Conservation (phyloP, 2,797 vertebrate species). For the Furcifer pardalis region DNA sequence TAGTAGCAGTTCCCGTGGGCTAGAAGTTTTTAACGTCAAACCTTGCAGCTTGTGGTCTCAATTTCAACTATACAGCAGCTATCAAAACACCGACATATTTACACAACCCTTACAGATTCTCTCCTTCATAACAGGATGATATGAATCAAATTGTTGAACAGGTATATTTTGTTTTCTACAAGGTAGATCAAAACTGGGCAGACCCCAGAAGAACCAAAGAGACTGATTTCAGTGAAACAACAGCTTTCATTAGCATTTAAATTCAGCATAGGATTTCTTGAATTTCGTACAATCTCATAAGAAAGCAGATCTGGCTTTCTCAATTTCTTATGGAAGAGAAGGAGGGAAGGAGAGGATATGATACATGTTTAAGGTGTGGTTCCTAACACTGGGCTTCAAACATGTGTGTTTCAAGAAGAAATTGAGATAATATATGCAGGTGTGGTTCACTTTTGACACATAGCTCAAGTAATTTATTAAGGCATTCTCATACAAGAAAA, state of each 20-base stretch:
- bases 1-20: slow-evolving; percentile 1
- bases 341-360: not conserved
- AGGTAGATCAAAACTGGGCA: not conserved
- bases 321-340: not conserved
- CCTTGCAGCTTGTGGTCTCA: not conserved
- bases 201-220: not conserved
- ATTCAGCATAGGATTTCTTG: not conserved
- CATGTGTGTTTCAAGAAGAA: not conserved
- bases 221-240: not conserved
- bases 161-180: not conserved
- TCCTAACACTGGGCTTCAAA: not conserved
- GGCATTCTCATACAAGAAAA: not conserved
- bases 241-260: not conserved
- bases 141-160: not conserved
- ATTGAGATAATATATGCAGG: not conserved
- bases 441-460: not conserved
- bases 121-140: not conserved
- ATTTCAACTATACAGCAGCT: not conserved
- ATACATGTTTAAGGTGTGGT: not conserved
- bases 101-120: too few relatives aligned
- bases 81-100: slow-evolving; percentile 11
- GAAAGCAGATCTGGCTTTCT: not conserved
- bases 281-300: not conserved
- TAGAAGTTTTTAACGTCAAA: slow-evolving; percentile 31
- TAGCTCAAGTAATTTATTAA: not conserved